phyloP scores from a whole-genome alignment of 2,797 vertebrate species.

The Anguilla megastoma region DNA sequence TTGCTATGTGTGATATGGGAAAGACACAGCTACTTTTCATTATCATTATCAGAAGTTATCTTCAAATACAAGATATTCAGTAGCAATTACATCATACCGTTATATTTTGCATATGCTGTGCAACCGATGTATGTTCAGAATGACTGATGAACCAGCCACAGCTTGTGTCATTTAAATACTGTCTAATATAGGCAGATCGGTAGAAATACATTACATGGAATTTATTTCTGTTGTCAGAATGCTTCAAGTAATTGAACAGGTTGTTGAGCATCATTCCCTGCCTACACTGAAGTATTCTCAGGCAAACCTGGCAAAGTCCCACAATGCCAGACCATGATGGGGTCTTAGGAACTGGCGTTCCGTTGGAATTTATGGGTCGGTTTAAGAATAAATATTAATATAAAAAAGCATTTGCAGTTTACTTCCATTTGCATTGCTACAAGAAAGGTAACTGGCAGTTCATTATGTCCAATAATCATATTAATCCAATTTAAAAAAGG shows the following conservation, averaged over 20 bases:
- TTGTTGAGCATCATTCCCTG: not conserved
- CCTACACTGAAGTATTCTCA: not conserved
- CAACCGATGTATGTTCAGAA: not conserved
- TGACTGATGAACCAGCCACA: not conserved
- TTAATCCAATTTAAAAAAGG: slow-evolving; percentile 1
- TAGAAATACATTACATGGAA: not conserved
- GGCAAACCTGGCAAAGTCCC: not conserved
- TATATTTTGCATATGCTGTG: not conserved
- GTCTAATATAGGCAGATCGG: not conserved
- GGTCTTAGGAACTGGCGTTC: not conserved
- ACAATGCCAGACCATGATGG: not conserved
- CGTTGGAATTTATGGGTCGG: not conserved
- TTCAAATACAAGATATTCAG: not conserved
- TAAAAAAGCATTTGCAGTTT: not conserved
- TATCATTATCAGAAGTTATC: not conserved
- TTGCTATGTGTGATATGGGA: not conserved
- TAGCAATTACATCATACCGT: not conserved
- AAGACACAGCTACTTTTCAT: not conserved
- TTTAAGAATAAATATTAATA: not conserved
- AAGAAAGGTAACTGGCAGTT: not conserved
- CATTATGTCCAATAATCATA: not conserved
- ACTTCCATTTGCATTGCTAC: not conserved
- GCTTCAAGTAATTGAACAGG: not conserved
- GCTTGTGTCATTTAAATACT: not conserved
- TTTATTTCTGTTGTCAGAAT: not conserved